These are phyloP conservation scores for Daubentonia madagascariensis DNA, from an alignment of 2,113 vertebrate genomes.

Conservation along the genomic window DNA sequence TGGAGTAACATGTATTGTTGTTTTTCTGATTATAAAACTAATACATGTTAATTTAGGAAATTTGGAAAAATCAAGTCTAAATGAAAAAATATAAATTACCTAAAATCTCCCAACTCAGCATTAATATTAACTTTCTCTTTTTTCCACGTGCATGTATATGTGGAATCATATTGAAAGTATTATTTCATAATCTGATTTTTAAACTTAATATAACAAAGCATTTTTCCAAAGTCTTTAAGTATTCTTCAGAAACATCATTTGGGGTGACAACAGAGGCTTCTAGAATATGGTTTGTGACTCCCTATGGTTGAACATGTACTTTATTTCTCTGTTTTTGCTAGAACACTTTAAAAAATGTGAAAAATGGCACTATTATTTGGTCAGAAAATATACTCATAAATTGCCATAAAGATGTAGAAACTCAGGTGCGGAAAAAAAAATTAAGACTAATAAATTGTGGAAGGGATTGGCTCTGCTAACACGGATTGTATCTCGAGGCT, in stretches of 20 bases:
- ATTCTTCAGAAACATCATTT: conserved; percentile 23
- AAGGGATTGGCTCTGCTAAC: background rate
- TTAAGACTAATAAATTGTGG: conserved; percentile 23
- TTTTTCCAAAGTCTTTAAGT: conserved; percentile 16
- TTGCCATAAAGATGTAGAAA: conserved; percentile 37
- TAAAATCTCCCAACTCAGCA: background rate
- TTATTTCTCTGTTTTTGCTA: background rate
- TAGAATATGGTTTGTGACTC: background rate
- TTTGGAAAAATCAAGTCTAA: background rate
- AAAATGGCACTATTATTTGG: background rate
- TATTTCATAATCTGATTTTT: background rate
- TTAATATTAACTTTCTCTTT: background rate
- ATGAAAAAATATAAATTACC: background rate
- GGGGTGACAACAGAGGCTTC: background rate
- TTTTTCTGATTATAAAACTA: background rate
- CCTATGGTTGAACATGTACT: background rate
- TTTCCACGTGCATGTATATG: background rate
- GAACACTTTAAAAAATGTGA: background rate
- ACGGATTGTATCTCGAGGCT: conserved; percentile 1
- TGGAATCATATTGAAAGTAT: background rate
- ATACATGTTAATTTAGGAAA: background rate
- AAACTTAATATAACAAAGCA: background rate
- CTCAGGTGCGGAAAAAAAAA: background rate
- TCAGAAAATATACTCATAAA: background rate
- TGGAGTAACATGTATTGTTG: background rate